These are phyloP conservation scores for Junonia oenone DNA, from an alignment of 2,888 invertebrate species.

Conservation along the genomic window DNA sequence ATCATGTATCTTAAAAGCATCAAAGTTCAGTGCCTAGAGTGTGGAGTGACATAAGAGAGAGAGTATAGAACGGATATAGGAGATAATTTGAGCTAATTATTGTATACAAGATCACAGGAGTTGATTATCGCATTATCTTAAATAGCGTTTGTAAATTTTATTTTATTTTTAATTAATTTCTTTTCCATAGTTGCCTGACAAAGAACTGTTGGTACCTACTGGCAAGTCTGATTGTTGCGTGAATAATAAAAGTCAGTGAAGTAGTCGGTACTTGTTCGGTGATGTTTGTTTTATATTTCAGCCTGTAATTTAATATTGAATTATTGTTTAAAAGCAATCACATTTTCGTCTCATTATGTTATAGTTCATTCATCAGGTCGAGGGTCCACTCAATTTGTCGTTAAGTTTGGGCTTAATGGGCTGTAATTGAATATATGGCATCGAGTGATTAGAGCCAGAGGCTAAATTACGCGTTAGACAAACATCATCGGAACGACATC, in stretches of 20 bases:
- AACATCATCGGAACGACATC: slow-evolving; percentile 38
- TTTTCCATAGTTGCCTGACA: background rate
- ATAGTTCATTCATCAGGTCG: background rate
- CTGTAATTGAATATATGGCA: slow-evolving; percentile 35
- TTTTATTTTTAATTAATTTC: background rate
- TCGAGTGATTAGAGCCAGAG: slow-evolving; percentile 30
- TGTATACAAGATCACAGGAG: background rate
- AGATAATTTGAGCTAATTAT: slow-evolving; percentile 19
- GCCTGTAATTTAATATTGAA: background rate
- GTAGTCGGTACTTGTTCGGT: too few species aligned
- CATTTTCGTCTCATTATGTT: too few species aligned
- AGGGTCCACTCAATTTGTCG: slow-evolving; percentile 11
- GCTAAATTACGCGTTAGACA: slow-evolving; percentile 35
- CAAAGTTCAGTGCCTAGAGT: slow-evolving; percentile 26
- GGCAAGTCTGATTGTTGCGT: too few species aligned
- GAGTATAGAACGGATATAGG: slow-evolving; percentile 29
- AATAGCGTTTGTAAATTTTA: slow-evolving; percentile 25
- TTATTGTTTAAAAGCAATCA: background rate
- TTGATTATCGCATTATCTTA: background rate
- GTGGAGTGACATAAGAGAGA: slow-evolving; percentile 39
- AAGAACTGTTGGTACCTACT: background rate
- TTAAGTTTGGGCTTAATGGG: slow-evolving; percentile 28
- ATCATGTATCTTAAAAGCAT: slow-evolving; percentile 44
- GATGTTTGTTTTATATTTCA: too few species aligned
- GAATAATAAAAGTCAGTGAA: too few species aligned